phyloP scores from a whole-genome alignment of 2,888 invertebrate species.

The Trichacis sp. region DNA sequence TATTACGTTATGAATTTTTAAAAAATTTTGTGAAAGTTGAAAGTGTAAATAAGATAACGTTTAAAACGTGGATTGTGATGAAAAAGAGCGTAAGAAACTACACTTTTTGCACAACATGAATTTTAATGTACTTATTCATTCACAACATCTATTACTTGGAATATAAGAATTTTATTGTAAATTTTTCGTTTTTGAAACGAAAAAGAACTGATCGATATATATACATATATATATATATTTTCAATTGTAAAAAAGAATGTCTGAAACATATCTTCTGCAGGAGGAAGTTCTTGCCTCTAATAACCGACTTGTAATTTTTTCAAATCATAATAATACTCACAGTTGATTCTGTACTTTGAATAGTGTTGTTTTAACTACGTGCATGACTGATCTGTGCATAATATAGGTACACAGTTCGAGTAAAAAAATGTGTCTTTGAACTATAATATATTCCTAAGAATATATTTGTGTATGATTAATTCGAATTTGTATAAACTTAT shows the following conservation, averaged over 20 bases:
- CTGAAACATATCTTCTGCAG: slow-evolving; percentile 8
- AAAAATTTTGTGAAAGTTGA: too few relatives aligned
- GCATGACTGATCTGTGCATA: too few relatives aligned
- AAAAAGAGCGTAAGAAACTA: background rate
- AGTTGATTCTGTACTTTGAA: background rate
- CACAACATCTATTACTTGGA: background rate
- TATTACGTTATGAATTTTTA: too few relatives aligned
- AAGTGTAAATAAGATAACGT: background rate
- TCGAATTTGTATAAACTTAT: slow-evolving; percentile 8
- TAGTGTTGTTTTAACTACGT: background rate
- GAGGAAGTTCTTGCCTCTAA: too few relatives aligned
- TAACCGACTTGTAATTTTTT: too few relatives aligned
- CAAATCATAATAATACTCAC: too few relatives aligned
- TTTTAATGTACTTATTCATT: background rate
- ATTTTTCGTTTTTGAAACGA: background rate
- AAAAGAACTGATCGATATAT: slow-evolving; percentile 5
- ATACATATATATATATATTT: background rate
- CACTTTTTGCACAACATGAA: background rate
- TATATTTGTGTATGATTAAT: slow-evolving; percentile 30
- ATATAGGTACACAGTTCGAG: slow-evolving; percentile 25
- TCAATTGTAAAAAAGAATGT: slow-evolving; percentile 3
- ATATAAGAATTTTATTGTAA: background rate
- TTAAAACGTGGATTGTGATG: background rate
- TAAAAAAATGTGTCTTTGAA: slow-evolving; percentile 29
- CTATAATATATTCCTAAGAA: slow-evolving; percentile 27